Conservation (phyloP, 1,140 invertebrate species). For the Penaeus japonicus region DNA sequence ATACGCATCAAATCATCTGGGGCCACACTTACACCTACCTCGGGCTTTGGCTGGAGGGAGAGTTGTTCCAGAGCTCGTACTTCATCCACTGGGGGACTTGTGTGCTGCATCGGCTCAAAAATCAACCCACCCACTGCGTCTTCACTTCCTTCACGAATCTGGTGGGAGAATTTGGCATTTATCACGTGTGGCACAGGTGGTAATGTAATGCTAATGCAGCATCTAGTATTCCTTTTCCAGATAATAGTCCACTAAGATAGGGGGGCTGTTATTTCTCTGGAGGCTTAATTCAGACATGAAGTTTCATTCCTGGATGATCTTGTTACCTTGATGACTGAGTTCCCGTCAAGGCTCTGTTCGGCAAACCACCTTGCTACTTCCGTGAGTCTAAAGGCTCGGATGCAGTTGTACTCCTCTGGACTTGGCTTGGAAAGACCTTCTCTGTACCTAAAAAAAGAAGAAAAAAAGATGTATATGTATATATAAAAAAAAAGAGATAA, state of each 20-base stretch:
- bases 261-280: too few species aligned
- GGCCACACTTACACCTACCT: background rate
- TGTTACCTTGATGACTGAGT: slow-evolving; percentile 46
- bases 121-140: slow-evolving; percentile 18
- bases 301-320: background rate
- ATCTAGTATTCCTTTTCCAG: too few species aligned
- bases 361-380: slow-evolving; percentile 48
- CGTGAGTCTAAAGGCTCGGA: slow-evolving; percentile 43
- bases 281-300: background rate
- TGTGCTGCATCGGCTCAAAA: slow-evolving; percentile 48
- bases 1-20: background rate
- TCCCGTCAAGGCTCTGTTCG: slow-evolving; percentile 42
- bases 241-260: too few species aligned
- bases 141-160: slow-evolving; percentile 43
- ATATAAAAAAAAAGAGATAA: background rate
- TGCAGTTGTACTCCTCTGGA: slow-evolving; percentile 46
- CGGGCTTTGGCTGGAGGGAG: slow-evolving; percentile 39
- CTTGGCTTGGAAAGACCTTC: slow-evolving; percentile 49
- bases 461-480: background rate
- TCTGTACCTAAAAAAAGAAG: slow-evolving; percentile 42
- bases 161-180: background rate
- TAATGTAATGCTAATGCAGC: too few species aligned
- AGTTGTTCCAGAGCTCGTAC: slow-evolving; percentile 44
- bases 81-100: slow-evolving; percentile 47
- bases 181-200: too few species aligned